Evolutionary conservation across 1,140 invertebrate species (phyloP).

Genomic region (Agrypnia vestita): DNA sequence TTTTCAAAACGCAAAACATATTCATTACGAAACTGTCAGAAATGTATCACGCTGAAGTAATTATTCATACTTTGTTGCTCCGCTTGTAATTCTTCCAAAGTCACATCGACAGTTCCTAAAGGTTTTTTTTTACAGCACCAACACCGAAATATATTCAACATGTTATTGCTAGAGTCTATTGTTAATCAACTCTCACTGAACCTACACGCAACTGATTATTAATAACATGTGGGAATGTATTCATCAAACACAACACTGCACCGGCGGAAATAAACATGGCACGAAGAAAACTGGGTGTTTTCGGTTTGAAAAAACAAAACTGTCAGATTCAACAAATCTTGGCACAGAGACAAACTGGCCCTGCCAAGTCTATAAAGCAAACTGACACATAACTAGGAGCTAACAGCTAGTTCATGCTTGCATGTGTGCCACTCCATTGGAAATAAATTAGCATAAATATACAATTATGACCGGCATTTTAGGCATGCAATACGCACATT

Average conservation of each 20-base stretch:
- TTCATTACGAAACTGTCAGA: not conserved
- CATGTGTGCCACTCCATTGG: conserved; percentile 33
- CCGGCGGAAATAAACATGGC: conserved; percentile 40
- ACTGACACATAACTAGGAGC: not conserved
- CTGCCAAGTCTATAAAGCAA: conserved; percentile 51
- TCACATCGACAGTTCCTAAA: conserved; percentile 51
- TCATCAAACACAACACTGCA: not conserved
- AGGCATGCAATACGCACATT: conserved; percentile 4
- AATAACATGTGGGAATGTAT: conserved; percentile 10
- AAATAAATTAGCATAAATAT: conserved; percentile 46
- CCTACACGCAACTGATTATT: not conserved
- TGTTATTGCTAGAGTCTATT: not conserved
- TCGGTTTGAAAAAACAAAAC: conserved; percentile 16
- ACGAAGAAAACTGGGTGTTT: conserved; percentile 21
- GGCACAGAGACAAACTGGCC: conserved; percentile 31
- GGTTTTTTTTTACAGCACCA: conserved; percentile 52
- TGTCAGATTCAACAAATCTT: conserved; percentile 42
- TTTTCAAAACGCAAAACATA: not conserved
- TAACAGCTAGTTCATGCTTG: conserved; percentile 17
- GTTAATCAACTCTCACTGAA: not conserved
- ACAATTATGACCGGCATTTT: not conserved
- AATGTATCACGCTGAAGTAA: not conserved
- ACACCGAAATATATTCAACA: conserved; percentile 21
- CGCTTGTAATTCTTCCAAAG: conserved; percentile 52
- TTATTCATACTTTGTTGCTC: conserved; percentile 49